Conservation (phyloP, 2,888 invertebrate genomes). For the Limnephilus lunatus region DNA sequence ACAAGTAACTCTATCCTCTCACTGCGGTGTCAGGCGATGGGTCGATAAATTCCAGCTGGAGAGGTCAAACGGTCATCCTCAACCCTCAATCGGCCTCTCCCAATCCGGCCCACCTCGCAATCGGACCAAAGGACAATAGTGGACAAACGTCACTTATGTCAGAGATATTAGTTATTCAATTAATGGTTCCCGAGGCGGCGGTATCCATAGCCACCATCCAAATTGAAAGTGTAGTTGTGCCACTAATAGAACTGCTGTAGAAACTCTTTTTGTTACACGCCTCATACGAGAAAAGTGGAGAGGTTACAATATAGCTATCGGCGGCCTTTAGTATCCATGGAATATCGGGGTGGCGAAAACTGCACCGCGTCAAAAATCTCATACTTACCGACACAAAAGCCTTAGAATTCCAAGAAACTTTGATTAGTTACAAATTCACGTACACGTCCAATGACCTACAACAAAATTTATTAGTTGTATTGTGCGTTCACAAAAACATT, state of each 20-base stretch:
- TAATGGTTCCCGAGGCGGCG: too few relatives aligned
- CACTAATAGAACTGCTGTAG: neutral
- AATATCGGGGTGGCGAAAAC: neutral
- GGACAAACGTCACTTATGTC: too few relatives aligned
- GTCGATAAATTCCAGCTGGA: too few relatives aligned
- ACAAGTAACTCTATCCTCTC: too few relatives aligned
- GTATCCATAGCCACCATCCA: too few relatives aligned
- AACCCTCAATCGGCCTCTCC: too few relatives aligned
- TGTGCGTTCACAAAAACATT: neutral
- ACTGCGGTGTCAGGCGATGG: too few relatives aligned
- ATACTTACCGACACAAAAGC: neutral
- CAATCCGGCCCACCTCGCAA: too few relatives aligned
- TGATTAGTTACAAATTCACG: neutral
- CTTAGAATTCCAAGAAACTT: neutral
- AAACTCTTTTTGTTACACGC: neutral
- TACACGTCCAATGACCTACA: neutral
- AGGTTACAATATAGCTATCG: neutral
- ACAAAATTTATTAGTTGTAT: constrained; percentile 16
- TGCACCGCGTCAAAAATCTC: neutral
- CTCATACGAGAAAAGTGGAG: neutral
- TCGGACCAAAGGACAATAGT: too few relatives aligned
- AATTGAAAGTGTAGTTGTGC: neutral
- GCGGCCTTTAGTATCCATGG: neutral
- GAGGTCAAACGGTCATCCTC: too few relatives aligned
- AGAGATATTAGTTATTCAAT: too few relatives aligned